A percentile compares a stretch with the other conserved stretches of the same genome.
Evolutionary conservation across 2,888 invertebrate genomes (phyloP).

Genomic region (Archips xylosteana): DNA sequence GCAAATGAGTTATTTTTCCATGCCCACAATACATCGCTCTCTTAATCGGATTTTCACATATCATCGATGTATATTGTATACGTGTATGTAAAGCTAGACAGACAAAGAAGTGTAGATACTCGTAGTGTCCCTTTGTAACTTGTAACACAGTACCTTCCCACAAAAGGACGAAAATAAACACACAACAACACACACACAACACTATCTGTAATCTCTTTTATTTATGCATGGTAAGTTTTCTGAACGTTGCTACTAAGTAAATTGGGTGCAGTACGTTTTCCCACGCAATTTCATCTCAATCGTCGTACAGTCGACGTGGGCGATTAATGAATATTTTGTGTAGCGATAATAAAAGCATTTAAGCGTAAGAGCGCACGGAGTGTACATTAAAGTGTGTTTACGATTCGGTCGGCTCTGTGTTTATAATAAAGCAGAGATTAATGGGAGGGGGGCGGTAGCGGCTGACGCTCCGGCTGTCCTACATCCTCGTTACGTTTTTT

Average conservation of each 20-base stretch:
- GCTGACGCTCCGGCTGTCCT: conserved; percentile 62
- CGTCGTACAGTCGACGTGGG: conserved; percentile 18
- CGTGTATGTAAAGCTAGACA: neutral
- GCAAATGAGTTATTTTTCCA: conserved; percentile 67
- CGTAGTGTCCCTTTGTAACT: neutral
- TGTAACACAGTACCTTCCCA: neutral
- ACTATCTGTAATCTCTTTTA: neutral
- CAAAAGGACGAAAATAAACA: conserved; percentile 6
- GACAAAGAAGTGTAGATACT: neutral
- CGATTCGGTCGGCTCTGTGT: conserved; percentile 76
- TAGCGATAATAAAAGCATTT: conserved; percentile 57
- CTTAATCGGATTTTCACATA: conserved; percentile 24
- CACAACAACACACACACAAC: too few species aligned
- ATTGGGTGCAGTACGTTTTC: conserved; percentile 8
- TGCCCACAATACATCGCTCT: conserved; percentile 59
- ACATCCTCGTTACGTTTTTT: conserved; percentile 73
- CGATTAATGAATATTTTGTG: conserved; percentile 40
- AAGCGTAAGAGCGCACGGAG: conserved; percentile 58
- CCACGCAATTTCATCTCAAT: conserved; percentile 31
- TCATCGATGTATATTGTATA: neutral
- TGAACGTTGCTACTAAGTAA: neutral
- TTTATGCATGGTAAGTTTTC: neutral
- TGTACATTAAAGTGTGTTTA: conserved; percentile 72
- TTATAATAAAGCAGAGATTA: conserved; percentile 81
- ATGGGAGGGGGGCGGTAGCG: conserved; percentile 64